A percentile compares a stretch with the other conserved stretches of the same genome.
Evolutionary conservation across 2,113 vertebrate species (phyloP).

Genomic region (Neopipo cinnamomea): DNA sequence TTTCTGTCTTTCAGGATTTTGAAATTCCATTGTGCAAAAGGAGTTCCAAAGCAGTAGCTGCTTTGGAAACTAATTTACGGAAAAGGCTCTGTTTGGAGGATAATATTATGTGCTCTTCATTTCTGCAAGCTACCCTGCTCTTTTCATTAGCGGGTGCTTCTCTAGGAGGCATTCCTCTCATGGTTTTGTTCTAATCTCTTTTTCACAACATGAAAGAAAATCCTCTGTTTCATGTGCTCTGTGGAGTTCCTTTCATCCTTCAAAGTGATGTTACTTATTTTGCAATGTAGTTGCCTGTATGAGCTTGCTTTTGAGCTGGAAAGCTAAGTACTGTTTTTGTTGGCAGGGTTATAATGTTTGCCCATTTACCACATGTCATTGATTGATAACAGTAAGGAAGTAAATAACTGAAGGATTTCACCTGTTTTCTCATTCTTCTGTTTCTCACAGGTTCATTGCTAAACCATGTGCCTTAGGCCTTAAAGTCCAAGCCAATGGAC

Average conservation of each 20-base stretch:
- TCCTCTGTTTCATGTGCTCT: not conserved
- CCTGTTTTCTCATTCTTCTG: not conserved
- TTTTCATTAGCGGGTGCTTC: not conserved
- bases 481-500: constrained; percentile 94
- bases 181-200: not conserved
- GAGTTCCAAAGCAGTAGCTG: not conserved
- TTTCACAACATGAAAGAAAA: constrained; percentile 2
- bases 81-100: not conserved
- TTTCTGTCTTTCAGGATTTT: not conserved
- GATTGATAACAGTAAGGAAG: not conserved
- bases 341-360: not conserved
- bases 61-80: not conserved
- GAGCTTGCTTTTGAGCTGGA: not conserved
- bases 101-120: not conserved
- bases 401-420: constrained; percentile 36
- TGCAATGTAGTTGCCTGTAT: not conserved
- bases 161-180: not conserved
- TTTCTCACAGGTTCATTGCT: constrained; percentile 87
- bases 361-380: not conserved
- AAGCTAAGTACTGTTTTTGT: not conserved
- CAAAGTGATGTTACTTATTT: not conserved
- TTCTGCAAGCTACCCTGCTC: not conserved
- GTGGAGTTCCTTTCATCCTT: not conserved
- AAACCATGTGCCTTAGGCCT: constrained; percentile 95
- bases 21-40: not conserved